Evolutionary conservation across 2,888 invertebrate genomes (phyloP).

Genomic region (Fragum fragum): DNA sequence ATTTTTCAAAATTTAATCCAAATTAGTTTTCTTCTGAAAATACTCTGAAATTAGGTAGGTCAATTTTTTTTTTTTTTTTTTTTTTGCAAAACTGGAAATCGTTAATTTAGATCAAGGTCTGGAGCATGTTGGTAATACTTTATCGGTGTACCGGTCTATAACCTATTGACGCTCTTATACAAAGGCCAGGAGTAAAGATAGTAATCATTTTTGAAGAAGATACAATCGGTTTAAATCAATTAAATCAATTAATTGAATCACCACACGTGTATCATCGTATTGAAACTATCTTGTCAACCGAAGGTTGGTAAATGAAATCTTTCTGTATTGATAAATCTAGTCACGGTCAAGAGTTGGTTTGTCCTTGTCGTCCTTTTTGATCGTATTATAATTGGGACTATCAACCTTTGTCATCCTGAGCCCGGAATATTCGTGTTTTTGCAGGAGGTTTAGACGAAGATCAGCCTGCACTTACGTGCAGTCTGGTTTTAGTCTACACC

Average conservation of each 20-base stretch:
- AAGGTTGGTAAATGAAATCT: conserved; percentile 7
- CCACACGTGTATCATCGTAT: conserved; percentile 39
- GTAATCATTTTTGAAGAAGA: conserved; percentile 53
- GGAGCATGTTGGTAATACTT: not conserved
- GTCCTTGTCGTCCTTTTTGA: not conserved
- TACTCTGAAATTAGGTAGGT: too few relatives aligned
- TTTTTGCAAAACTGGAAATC: too few relatives aligned
- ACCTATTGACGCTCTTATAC: conserved; percentile 22
- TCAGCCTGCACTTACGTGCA: too few relatives aligned
- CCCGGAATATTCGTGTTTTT: too few relatives aligned
- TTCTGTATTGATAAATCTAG: not conserved
- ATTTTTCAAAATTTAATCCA: too few relatives aligned
- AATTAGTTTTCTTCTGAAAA: too few relatives aligned
- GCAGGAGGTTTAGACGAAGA: too few relatives aligned
- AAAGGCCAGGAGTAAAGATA: conserved; percentile 29
- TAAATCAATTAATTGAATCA: conserved; percentile 61
- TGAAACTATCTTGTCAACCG: conserved; percentile 29
- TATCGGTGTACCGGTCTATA: conserved; percentile 1
- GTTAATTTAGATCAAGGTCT: too few relatives aligned
- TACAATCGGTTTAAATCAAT: conserved; percentile 63
- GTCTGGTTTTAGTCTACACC: too few relatives aligned
- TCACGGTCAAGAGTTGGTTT: not conserved
- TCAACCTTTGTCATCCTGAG: too few relatives aligned
- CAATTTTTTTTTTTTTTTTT: too few relatives aligned
- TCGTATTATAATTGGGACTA: too few relatives aligned